Evolutionary conservation across 37 sponge, comb jelly and placozoan genomes (phyloP).

Genomic region (Axinella damicornis): DNA sequence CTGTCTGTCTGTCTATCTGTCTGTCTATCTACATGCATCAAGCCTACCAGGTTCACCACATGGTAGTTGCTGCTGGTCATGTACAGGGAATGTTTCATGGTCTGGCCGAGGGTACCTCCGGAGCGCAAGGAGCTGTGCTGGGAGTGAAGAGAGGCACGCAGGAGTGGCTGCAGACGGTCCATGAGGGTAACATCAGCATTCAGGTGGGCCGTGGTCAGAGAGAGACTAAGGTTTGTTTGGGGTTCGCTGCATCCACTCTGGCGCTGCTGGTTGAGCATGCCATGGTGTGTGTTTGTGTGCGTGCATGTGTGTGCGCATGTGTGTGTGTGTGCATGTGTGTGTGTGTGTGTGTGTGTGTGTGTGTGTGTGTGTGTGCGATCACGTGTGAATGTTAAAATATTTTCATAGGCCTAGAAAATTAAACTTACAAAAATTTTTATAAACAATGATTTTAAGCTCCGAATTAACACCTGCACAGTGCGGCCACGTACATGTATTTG

Average conservation of each 20-base stretch:
- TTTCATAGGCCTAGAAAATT: too few species aligned
- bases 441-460: too few species aligned
- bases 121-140: not conserved
- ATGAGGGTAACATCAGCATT: conserved; percentile 51
- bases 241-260: not conserved
- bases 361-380: not conserved
- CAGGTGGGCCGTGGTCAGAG: conserved; percentile 27
- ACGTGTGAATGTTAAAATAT: too few species aligned
- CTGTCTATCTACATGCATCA: not conserved
- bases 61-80: conserved; percentile 60
- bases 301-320: too few species aligned
- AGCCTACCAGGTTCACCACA: conserved; percentile 26
- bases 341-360: not conserved
- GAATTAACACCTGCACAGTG: too few species aligned
- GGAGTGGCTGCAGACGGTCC: conserved; percentile 55
- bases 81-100: conserved; percentile 54
- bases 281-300: not conserved
- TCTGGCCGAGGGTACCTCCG: not conserved
- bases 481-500: too few species aligned
- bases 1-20: not conserved
- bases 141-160: not conserved
- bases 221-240: conserved; percentile 16
- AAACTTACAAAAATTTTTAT: too few species aligned
- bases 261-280: not conserved
- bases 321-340: conserved; percentile 24